Evolutionary conservation across 2,888 invertebrate species (phyloP).

Genomic region (Tanypteryx hageni): DNA sequence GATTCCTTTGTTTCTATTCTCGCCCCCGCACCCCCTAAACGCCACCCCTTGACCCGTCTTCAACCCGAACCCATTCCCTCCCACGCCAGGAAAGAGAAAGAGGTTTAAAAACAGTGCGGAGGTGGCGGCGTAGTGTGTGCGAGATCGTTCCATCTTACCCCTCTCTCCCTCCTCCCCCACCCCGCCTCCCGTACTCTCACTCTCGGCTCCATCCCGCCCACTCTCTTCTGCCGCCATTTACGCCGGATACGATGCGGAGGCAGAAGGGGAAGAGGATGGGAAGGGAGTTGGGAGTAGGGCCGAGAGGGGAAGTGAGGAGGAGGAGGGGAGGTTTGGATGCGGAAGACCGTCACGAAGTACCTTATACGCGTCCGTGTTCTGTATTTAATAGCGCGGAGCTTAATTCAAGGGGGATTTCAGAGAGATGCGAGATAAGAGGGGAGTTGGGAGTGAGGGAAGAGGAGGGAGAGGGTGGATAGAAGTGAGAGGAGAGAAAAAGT

Average conservation of each 20-base stretch:
- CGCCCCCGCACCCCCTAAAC: background rate
- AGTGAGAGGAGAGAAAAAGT: background rate
- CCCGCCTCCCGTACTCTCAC: too few species aligned
- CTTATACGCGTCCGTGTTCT: constrained; percentile 3
- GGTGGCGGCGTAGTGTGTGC: background rate
- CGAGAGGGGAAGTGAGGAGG: constrained; percentile 1
- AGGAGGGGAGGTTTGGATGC: background rate
- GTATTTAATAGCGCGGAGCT: background rate
- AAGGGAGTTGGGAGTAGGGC: background rate
- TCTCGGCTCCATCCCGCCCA: background rate
- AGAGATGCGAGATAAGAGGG: background rate
- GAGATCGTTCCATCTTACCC: background rate
- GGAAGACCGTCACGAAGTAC: background rate
- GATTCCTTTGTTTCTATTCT: background rate
- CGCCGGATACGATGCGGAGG: background rate
- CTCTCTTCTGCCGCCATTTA: background rate
- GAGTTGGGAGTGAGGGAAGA: background rate
- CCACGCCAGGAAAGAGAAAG: too few species aligned
- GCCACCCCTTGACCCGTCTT: too few species aligned
- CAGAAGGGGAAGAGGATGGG: background rate
- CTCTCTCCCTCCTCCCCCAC: background rate
- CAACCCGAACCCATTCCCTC: too few species aligned
- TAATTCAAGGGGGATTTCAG: constrained; percentile 36
- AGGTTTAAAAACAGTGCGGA: background rate
- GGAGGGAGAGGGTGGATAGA: background rate